A percentile compares a stretch with the other conserved stretches of the same genome.
Evolutionary conservation across 2,113 vertebrate genomes (phyloP).

Genomic region (Pluvianellus socialis): DNA sequence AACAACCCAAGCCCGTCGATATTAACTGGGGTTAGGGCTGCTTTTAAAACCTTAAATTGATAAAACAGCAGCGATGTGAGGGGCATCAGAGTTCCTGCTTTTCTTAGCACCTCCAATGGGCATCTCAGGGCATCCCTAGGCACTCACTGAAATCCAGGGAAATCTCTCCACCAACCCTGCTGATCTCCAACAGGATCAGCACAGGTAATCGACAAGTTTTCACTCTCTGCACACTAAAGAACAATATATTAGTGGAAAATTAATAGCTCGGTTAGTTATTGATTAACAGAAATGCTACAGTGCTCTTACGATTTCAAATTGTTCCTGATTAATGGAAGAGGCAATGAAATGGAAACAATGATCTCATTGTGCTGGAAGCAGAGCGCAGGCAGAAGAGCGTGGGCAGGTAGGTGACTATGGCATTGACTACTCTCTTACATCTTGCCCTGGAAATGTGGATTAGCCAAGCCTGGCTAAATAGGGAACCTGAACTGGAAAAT

Average conservation of each 20-base stretch:
- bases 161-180: not conserved
- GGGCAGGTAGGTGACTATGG: not conserved
- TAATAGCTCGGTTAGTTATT: not conserved
- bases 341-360: not conserved
- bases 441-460: not conserved
- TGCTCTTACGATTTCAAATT: not conserved
- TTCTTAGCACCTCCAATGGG: not conserved
- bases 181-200: too few species aligned
- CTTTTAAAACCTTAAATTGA: not conserved
- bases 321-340: constrained; percentile 26
- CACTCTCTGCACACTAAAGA: not conserved
- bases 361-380: not conserved
- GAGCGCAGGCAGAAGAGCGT: not conserved
- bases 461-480: not conserved
- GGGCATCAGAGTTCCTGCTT: not conserved
- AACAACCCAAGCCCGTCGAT: not conserved
- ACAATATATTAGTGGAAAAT: constrained; percentile 11
- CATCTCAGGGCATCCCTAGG: not conserved
- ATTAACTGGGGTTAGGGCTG: not conserved
- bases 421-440: not conserved
- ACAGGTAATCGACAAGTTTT: not conserved
- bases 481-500: not conserved
- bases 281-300: constrained; percentile 42
- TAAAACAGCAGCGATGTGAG: not conserved
- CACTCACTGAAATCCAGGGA: not conserved